A percentile compares a stretch with the other conserved stretches of the same genome.
phyloP scores from a whole-genome alignment of 1,140 invertebrate genomes.

The Drosophila tani region DNA sequence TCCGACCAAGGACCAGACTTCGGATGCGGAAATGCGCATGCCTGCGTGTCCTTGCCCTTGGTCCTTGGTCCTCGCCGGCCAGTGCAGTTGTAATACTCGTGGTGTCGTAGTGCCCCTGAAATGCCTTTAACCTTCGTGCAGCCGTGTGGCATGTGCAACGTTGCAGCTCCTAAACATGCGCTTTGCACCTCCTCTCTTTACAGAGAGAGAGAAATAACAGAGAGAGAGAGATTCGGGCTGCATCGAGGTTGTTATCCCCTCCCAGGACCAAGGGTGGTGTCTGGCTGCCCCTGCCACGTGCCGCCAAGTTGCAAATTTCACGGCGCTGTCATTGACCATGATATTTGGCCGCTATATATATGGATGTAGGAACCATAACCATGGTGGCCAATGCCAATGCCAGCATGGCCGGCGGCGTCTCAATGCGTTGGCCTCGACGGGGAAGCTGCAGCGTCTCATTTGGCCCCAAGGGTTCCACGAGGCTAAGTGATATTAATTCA shows the following conservation, averaged over 20 bases:
- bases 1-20: slow-evolving; percentile 42
- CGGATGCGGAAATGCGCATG: slow-evolving; percentile 80
- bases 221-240: background rate
- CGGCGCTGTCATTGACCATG: slow-evolving; percentile 74
- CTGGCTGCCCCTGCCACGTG: slow-evolving; percentile 66
- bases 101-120: slow-evolving; percentile 71
- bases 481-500: slow-evolving; percentile 3
- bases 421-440: slow-evolving; percentile 38
- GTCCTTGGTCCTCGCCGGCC: slow-evolving; percentile 46
- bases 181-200: slow-evolving; percentile 43
- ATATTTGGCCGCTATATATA: slow-evolving; percentile 56
- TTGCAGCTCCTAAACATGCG: slow-evolving; percentile 70
- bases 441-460: background rate
- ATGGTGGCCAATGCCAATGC: slow-evolving; percentile 3
- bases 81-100: slow-evolving; percentile 44
- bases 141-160: slow-evolving; percentile 59
- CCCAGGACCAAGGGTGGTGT: slow-evolving; percentile 58
- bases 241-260: slow-evolving; percentile 7
- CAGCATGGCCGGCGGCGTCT: slow-evolving; percentile 16
- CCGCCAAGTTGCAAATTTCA: slow-evolving; percentile 48
- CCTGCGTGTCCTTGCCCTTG: slow-evolving; percentile 83
- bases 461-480: background rate
- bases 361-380: slow-evolving; percentile 4
- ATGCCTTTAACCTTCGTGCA: slow-evolving; percentile 79
- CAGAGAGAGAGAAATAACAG: background rate